These are phyloP conservation scores for Drosophila lacertosa DNA, from an alignment of 1,140 invertebrate species.

Conservation along the genomic window DNA sequence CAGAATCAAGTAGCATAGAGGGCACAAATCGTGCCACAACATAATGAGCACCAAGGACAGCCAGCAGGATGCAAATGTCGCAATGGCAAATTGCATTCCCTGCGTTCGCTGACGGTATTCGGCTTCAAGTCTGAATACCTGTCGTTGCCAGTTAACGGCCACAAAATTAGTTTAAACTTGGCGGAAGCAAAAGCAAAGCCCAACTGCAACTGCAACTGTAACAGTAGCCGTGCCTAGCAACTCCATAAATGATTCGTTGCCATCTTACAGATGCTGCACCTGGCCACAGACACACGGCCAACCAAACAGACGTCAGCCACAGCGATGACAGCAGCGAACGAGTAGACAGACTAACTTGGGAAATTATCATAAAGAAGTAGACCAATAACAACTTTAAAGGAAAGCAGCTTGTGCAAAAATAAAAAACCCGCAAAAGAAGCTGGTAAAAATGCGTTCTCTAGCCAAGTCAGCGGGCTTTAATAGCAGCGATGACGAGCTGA, in stretches of 20 bases:
- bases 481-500: constrained; percentile 59
- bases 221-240: constrained; percentile 10
- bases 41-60: constrained; percentile 62
- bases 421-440: neutral
- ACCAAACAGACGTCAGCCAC: constrained; percentile 46
- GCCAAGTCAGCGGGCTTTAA: constrained; percentile 87
- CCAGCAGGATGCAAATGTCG: constrained; percentile 50
- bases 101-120: neutral
- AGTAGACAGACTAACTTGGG: constrained; percentile 45
- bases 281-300: constrained; percentile 44
- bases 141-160: constrained; percentile 64
- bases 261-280: constrained; percentile 66
- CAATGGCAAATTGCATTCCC: constrained; percentile 69
- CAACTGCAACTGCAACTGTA: constrained; percentile 9
- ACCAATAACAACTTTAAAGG: constrained; percentile 3
- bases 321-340: constrained; percentile 49
- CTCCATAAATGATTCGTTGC: constrained; percentile 45
- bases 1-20: constrained; percentile 62
- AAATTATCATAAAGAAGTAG: constrained; percentile 50
- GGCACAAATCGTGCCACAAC: constrained; percentile 65
- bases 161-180: constrained; percentile 80
- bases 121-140: neutral
- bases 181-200: constrained; percentile 55
- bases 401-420: neutral
- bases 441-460: constrained; percentile 86